Evolutionary conservation across 2,113 vertebrate genomes (phyloP).

Genomic region (Sebastes schlegelii): DNA sequence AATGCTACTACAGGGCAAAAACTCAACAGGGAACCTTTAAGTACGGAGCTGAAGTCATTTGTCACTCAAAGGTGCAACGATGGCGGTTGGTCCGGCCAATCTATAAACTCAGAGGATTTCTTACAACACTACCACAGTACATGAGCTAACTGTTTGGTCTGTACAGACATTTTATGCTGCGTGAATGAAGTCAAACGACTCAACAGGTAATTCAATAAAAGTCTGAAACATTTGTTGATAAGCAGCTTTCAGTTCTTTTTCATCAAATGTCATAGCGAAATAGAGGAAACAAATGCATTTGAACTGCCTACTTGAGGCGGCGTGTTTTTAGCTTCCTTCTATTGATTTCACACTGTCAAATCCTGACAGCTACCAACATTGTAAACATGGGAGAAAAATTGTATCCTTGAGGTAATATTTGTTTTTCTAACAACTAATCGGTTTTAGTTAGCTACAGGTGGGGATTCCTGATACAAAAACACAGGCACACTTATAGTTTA

Average conservation of each 20-base stretch:
- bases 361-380: neutral
- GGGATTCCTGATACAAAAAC: conserved; percentile 18
- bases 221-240: conserved; percentile 51
- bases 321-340: conserved; percentile 7
- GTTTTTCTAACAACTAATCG: neutral
- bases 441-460: too few species aligned
- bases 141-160: conserved; percentile 46
- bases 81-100: conserved; percentile 29
- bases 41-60: too few species aligned
- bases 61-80: conserved; percentile 34
- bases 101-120: conserved; percentile 64
- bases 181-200: conserved; percentile 35
- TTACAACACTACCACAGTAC: conserved; percentile 24
- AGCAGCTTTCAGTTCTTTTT: conserved; percentile 26
- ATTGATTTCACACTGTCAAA: conserved; percentile 21
- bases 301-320: conserved; percentile 25
- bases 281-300: conserved; percentile 37
- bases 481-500: conserved; percentile 9
- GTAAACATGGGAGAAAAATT: neutral
- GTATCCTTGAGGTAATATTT: conserved; percentile 11
- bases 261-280: conserved; percentile 2
- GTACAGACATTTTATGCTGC: conserved; percentile 27
- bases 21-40: too few species aligned
- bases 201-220: conserved; percentile 66
- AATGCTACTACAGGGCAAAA: too few species aligned